Evolutionary conservation across 2,888 invertebrate genomes (phyloP).

Genomic region (Macrophya alboannulata): DNA sequence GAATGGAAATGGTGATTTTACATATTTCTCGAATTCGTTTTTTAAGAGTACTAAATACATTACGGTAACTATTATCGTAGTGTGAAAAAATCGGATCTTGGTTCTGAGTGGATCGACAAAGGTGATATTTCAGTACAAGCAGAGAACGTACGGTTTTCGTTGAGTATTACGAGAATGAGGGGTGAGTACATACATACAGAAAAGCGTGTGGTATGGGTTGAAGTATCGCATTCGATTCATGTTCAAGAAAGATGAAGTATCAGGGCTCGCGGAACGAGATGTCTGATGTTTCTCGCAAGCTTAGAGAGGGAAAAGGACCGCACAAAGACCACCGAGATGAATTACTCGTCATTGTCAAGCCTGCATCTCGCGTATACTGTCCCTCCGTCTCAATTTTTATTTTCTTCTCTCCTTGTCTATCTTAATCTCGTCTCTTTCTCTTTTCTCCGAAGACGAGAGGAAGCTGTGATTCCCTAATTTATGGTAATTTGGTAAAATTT

Average conservation of each 20-base stretch:
- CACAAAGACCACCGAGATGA: constrained; percentile 61
- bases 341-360: constrained; percentile 65
- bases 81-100: background rate
- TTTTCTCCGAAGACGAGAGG: background rate
- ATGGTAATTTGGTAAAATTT: constrained; percentile 57
- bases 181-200: background rate
- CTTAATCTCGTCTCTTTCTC: background rate
- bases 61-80: background rate
- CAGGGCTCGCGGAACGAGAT: background rate
- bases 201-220: background rate
- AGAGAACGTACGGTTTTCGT: background rate
- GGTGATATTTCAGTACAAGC: constrained; percentile 17
- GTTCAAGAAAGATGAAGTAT: constrained; percentile 23
- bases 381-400: background rate
- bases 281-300: constrained; percentile 22
- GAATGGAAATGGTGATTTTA: background rate
- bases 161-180: background rate
- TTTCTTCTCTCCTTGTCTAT: background rate
- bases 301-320: constrained; percentile 12
- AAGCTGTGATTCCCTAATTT: constrained; percentile 59
- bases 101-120: background rate
- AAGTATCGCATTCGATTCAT: constrained; percentile 19
- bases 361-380: constrained; percentile 60
- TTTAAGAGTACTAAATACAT: background rate
- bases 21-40: background rate